Conservation (phyloP, 2,797 vertebrate species). For the Gymnothorax reevesii region DNA sequence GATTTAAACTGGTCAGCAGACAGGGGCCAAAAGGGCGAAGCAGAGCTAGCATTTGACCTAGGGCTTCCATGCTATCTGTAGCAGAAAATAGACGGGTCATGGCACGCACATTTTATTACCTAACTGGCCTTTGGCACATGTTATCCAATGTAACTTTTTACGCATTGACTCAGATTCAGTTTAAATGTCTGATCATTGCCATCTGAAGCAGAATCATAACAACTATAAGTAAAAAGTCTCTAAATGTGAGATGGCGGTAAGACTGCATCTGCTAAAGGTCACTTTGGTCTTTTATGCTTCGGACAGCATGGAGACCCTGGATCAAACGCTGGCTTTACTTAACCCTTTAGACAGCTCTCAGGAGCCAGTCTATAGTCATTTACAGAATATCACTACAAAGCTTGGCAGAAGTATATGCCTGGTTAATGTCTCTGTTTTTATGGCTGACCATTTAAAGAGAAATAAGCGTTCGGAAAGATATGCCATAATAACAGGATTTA, state of each 20-base stretch:
- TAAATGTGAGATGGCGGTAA: background rate
- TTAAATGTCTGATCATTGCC: no score
- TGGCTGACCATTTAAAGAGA: background rate
- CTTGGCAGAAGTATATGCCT: background rate
- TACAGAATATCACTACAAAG: background rate
- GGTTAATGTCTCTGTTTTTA: background rate
- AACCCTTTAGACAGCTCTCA: background rate
- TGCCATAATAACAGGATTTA: background rate
- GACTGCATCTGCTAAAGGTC: background rate
- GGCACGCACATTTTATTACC: no score
- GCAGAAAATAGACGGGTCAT: no score
- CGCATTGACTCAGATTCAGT: no score
- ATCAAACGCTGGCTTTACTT: background rate
- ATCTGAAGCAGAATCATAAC: no score
- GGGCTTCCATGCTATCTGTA: no score
- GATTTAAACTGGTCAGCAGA: no score
- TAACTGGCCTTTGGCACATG: no score
- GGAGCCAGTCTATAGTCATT: background rate
- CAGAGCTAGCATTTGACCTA: no score
- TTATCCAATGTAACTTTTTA: no score
- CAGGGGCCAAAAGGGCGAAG: no score
- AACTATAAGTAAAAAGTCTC: no score
- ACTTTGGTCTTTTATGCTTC: background rate
- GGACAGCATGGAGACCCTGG: background rate
- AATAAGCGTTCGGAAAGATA: background rate